A percentile compares a stretch with the other conserved stretches of the same genome.
Conservation (phyloP, 2,888 invertebrate species). For the Euplexia lucipara region DNA sequence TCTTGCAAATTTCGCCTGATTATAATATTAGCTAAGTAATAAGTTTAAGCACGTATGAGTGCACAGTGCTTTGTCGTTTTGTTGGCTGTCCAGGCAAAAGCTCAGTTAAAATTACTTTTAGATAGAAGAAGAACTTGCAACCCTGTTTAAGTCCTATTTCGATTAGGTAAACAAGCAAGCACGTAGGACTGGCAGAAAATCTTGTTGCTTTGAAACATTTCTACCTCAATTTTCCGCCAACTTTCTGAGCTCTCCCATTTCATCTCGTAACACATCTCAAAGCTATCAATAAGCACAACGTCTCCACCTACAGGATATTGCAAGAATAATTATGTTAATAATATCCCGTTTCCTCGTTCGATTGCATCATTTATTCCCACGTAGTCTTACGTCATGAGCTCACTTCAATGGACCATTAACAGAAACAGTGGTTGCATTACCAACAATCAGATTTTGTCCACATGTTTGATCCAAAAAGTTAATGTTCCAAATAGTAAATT, state of each 20-base stretch:
- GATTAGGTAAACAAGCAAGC: conserved; percentile 7
- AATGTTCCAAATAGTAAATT: conserved; percentile 31
- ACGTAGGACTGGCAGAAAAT: conserved; percentile 9
- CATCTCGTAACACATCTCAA: conserved; percentile 50
- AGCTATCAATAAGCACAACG: conserved; percentile 60
- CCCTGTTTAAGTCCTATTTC: conserved; percentile 27
- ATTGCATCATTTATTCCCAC: conserved; percentile 80
- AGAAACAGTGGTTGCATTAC: conserved; percentile 73
- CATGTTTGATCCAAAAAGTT: conserved; percentile 66
- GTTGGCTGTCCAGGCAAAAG: conserved; percentile 12
- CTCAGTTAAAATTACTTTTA: conserved; percentile 35
- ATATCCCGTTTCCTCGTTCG: conserved; percentile 72
- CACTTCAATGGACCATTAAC: conserved; percentile 77
- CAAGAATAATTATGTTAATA: conserved; percentile 71
- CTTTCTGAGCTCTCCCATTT: conserved; percentile 34
- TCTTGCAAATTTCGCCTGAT: conserved; percentile 37
- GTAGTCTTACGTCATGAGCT: conserved; percentile 80
- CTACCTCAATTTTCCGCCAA: conserved; percentile 14
- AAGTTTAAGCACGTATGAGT: conserved; percentile 15
- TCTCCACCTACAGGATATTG: conserved; percentile 71
- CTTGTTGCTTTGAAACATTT: conserved; percentile 8
- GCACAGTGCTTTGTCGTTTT: not conserved
- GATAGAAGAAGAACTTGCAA: conserved; percentile 26
- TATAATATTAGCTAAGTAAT: conserved; percentile 28
- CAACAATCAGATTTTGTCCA: conserved; percentile 75